Percentiles rank a stretch among this genome's conserved stretches.
These are phyloP conservation scores for Trichechus manatus DNA, from an alignment of 2,113 vertebrate genomes.

Conservation along the genomic window DNA sequence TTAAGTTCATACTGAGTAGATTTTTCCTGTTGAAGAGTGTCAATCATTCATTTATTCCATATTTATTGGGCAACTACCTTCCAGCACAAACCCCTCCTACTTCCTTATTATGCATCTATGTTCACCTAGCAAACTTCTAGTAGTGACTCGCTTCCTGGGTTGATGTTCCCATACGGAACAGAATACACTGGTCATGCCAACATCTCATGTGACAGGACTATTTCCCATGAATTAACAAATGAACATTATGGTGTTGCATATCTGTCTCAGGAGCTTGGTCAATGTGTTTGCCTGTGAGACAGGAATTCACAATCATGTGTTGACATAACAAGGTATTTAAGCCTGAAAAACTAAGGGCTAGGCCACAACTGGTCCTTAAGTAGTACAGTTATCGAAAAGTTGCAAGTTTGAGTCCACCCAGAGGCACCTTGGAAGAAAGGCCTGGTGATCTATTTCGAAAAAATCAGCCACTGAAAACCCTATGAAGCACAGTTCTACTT, in stretches of 20 bases:
- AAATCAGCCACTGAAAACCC: background rate
- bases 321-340: background rate
- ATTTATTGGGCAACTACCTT: background rate
- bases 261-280: background rate
- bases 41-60: rapidly evolving
- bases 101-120: background rate
- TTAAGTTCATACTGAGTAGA: background rate
- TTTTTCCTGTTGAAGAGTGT: no score
- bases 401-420: background rate
- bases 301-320: background rate
- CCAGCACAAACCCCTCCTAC: rapidly evolving
- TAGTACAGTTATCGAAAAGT: background rate
- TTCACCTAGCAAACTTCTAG: background rate
- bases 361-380: background rate
- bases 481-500: background rate
- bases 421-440: background rate
- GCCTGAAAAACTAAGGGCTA: background rate
- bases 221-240: background rate
- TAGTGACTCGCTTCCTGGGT: background rate
- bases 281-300: background rate
- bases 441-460: background rate
- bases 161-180: background rate
- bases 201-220: background rate
- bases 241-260: background rate
- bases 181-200: no score